Evolutionary conservation across 2,888 invertebrate species (phyloP).

Genomic region (Spatulosminthurus flaviceps): DNA sequence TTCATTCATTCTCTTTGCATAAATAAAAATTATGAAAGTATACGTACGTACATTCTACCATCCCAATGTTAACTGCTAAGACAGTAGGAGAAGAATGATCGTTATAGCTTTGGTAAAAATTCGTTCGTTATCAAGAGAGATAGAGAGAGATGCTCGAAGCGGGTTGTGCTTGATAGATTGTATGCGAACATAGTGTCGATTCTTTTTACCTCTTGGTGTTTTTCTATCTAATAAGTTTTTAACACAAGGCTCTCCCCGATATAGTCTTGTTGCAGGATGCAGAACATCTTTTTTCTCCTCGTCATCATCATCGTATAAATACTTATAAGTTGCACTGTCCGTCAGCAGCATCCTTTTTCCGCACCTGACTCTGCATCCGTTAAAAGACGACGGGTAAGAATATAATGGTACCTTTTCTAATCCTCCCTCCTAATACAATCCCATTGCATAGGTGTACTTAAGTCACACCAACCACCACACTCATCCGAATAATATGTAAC

Average conservation of each 20-base stretch:
- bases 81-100: not conserved
- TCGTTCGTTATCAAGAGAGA: not conserved
- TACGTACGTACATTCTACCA: not conserved
- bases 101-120: not conserved
- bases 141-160: not conserved
- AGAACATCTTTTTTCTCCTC: slow-evolving; percentile 52
- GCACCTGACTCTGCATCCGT: slow-evolving; percentile 59
- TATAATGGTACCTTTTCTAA: slow-evolving; percentile 30
- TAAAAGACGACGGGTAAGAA: slow-evolving; percentile 44
- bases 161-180: slow-evolving; percentile 13
- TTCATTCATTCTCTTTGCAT: slow-evolving; percentile 40
- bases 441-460: not conserved
- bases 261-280: slow-evolving; percentile 48
- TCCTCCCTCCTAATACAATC: slow-evolving; percentile 11
- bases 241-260: not conserved
- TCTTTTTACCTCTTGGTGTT: slow-evolving; percentile 8
- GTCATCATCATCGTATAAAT: slow-evolving; percentile 39
- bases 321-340: slow-evolving; percentile 17
- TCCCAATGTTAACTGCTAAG: not conserved
- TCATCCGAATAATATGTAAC: too few species aligned
- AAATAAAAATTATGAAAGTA: slow-evolving; percentile 36
- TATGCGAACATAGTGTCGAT: slow-evolving; percentile 31
- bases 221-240: not conserved
- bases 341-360: slow-evolving; percentile 53
- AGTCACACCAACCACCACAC: not conserved